Conservation (phyloP, 1,140 invertebrate genomes). For the Hypsibius dujardini region DNA sequence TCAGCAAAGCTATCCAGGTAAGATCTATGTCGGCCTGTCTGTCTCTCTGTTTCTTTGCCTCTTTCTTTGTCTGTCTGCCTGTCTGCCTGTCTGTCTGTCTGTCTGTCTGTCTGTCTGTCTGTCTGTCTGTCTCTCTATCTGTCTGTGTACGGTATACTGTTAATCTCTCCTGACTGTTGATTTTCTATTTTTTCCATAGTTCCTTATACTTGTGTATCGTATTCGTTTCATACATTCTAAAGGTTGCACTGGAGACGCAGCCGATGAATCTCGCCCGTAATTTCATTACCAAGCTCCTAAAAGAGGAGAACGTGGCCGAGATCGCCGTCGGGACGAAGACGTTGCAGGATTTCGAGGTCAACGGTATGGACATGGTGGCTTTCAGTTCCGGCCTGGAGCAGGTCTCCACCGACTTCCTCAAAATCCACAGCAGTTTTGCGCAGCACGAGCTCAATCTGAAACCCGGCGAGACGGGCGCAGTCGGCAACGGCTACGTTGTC, state of each 20-base stretch:
- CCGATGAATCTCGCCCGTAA: slow-evolving; percentile 43
- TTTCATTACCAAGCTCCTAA: slow-evolving; percentile 48
- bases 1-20: slow-evolving; percentile 34
- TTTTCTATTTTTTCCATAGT: no score
- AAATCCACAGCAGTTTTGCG: slow-evolving; percentile 37
- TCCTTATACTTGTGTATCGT: no score
- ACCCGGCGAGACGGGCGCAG: slow-evolving; percentile 44
- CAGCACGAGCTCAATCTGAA: slow-evolving; percentile 37
- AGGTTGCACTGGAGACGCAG: slow-evolving; percentile 38
- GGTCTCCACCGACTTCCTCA: slow-evolving; percentile 32
- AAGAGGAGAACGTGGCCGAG: slow-evolving; percentile 37
- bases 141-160: no score
- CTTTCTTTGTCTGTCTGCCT: no score
- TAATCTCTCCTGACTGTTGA: no score
- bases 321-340: slow-evolving; percentile 31
- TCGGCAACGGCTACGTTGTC: slow-evolving; percentile 64
- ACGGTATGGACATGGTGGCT: slow-evolving; percentile 35
- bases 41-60: no score
- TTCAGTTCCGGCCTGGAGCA: slow-evolving; percentile 30
- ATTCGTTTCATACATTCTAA: no score
- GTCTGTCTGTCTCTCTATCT: no score
- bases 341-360: slow-evolving; percentile 31
- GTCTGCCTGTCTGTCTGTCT: no score
- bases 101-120: no score
- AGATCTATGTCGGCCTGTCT: no score